phyloP scores from a whole-genome alignment of 2,888 invertebrate species.

The Thereva unica region DNA sequence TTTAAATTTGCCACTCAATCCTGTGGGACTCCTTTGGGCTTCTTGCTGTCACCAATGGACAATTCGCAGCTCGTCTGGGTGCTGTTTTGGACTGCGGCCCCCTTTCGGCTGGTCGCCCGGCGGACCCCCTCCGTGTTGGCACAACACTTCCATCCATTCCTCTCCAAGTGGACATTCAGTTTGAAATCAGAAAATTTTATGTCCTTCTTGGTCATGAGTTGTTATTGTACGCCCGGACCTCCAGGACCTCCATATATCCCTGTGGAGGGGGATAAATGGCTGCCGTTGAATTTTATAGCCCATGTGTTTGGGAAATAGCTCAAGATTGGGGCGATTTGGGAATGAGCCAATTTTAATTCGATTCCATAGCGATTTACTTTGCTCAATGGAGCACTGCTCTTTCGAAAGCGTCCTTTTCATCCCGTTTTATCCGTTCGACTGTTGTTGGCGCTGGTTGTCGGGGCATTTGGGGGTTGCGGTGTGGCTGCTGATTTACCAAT shows the following conservation, averaged over 20 bases:
- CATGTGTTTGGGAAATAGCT: conserved; percentile 36
- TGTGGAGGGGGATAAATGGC: conserved; percentile 25
- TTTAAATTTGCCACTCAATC: conserved; percentile 23
- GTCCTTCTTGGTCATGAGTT: conserved; percentile 35
- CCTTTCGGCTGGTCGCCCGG: conserved; percentile 7
- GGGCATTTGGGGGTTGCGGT: conserved; percentile 13
- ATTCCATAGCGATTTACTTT: conserved; percentile 39
- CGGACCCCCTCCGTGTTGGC: conserved; percentile 24
- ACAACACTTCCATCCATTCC: conserved; percentile 17
- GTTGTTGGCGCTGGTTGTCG: background rate
- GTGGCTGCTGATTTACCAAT: conserved; percentile 7
- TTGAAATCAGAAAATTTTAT: conserved; percentile 37
- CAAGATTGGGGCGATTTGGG: conserved; percentile 38
- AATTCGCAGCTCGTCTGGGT: conserved; percentile 1
- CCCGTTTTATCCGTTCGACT: conserved; percentile 1
- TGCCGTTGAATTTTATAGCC: conserved; percentile 38
- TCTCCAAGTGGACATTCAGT: conserved; percentile 33
- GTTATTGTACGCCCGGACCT: conserved; percentile 25
- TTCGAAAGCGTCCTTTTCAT: background rate
- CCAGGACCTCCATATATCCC: conserved; percentile 8
- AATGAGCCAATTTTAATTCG: conserved; percentile 42
- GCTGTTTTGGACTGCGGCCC: conserved; percentile 2
- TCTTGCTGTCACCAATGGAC: conserved; percentile 14
- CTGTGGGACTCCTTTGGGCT: background rate
- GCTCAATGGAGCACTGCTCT: conserved; percentile 21